Base-by-base conservation (phyloP, 2,797 vertebrate species). In the Dendrocincla fuliginosa region DNA sequence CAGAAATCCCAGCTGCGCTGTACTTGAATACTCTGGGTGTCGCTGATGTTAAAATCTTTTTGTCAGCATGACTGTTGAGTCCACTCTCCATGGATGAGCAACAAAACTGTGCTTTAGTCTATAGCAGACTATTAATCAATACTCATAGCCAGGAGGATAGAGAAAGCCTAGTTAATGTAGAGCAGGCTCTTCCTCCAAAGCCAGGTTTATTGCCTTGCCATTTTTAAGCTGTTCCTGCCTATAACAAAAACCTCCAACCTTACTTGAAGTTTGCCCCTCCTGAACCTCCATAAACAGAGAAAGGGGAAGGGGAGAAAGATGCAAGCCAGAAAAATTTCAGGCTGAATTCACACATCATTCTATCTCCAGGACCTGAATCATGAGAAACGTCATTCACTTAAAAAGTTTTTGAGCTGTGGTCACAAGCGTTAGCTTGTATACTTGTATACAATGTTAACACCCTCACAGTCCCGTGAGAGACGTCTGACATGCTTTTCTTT, bases 401-500 rank as follows among this genome's bases (percentile, higher is more conserved):
- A 5, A 6, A 4, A 44, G 25, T 50, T 73, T 59, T 83, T 28
- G 27, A 77, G 10, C 27, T 20, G 30, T 4, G 11, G 35, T 61
- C 23, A 42, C 9, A 61, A 85, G 5, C 32, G 50, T 46, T 75
- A 57, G 28, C 47, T 46, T 52, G 35, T 24, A 77, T 25, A 25
- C 25, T 68, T 15, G 3, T 49, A 30, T 61, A 52, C 65, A 50
- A 46, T 3, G 7, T 39, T n/a, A 70, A 50, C 15, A 33, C 20
- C 49, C 71, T 2, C 5, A 17, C 1, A 0, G 15, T n/a, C 5
- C 9, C 32, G 10, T 0, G 2, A 27, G 17, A 32, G 8, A 57
- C 23, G 12, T 6, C 30, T 65, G 35, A 37, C 14, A 9, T 1
- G 12, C 10, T 60, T 70, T 70, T 33, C 7, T 35, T 20, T 50